These are phyloP conservation scores for Cervus canadensis DNA, from an alignment of 2,113 vertebrate species.

Conservation along the genomic window DNA sequence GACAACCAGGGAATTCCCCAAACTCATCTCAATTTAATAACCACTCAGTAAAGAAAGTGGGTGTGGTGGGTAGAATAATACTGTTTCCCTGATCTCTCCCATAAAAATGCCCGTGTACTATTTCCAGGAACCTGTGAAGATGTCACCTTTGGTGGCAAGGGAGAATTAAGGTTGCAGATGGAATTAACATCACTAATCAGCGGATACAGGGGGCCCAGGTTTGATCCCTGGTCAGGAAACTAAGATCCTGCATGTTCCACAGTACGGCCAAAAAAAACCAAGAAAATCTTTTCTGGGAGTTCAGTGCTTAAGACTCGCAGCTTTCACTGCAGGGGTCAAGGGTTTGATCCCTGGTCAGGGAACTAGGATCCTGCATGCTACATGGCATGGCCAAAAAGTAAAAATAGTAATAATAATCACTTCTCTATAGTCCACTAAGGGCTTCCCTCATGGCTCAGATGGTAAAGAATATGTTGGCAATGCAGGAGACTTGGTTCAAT, in stretches of 20 bases:
- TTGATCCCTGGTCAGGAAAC: not conserved
- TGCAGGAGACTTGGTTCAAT: not conserved
- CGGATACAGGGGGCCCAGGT: not conserved
- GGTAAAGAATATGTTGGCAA: not conserved
- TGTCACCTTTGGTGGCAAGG: not conserved
- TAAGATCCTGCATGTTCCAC: not conserved
- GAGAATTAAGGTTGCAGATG: not conserved
- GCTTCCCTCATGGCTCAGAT: not conserved
- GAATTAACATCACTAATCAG: not conserved
- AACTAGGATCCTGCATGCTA: not conserved
- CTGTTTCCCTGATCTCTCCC: not conserved
- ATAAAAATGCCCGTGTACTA: not conserved
- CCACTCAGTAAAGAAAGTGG: not conserved
- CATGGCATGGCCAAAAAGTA: not conserved
- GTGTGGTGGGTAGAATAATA: not conserved
- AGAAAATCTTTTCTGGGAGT: not conserved
- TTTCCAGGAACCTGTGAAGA: not conserved
- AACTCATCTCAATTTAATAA: not conserved
- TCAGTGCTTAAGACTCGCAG: fast-evolving
- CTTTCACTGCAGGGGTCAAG: not conserved
- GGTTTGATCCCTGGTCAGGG: not conserved
- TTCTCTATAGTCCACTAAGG: not conserved
- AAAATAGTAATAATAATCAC: not conserved
- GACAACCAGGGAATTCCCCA: not conserved
- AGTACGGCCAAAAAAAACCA: not conserved